phyloP scores from a whole-genome alignment of 2,888 invertebrate genomes.

The Orchesellides sinensis region DNA sequence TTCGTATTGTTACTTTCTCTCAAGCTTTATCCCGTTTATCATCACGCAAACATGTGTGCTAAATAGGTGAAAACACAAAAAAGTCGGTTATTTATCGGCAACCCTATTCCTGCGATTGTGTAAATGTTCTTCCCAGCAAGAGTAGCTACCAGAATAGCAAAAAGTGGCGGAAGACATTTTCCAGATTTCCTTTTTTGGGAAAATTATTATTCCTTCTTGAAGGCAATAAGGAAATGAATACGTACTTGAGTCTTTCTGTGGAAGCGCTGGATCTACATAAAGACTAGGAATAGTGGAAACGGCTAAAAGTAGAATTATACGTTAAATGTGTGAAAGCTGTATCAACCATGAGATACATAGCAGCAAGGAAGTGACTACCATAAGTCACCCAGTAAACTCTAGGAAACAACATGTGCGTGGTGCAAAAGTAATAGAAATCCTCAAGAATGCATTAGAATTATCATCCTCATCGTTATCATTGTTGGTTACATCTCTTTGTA shows the following conservation, averaged over 20 bases:
- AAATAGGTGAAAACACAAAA: no score
- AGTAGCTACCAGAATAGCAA: no score
- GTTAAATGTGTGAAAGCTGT: not conserved
- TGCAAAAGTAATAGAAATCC: conserved; percentile 32
- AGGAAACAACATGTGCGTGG: not conserved
- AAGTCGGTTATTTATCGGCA: no score
- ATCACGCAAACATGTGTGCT: no score
- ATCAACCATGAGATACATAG: not conserved
- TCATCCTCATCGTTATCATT: conserved; percentile 26
- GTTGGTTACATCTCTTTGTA: conserved; percentile 28
- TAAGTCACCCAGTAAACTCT: conserved; percentile 12
- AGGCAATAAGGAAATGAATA: not conserved
- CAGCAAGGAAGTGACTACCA: not conserved
- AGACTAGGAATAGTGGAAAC: no score
- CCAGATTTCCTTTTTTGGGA: conserved; percentile 16
- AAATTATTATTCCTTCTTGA: conserved; percentile 11
- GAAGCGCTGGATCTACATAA: no score
- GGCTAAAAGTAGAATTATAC: no score
- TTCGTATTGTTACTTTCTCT: no score
- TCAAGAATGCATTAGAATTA: conserved; percentile 38
- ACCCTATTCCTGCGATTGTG: no score
- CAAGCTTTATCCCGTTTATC: no score
- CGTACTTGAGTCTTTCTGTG: no score
- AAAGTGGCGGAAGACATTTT: not conserved
- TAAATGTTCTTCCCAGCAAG: no score